Evolutionary conservation across 1,140 invertebrate species (phyloP).

Genomic region (Cydia strobilella): DNA sequence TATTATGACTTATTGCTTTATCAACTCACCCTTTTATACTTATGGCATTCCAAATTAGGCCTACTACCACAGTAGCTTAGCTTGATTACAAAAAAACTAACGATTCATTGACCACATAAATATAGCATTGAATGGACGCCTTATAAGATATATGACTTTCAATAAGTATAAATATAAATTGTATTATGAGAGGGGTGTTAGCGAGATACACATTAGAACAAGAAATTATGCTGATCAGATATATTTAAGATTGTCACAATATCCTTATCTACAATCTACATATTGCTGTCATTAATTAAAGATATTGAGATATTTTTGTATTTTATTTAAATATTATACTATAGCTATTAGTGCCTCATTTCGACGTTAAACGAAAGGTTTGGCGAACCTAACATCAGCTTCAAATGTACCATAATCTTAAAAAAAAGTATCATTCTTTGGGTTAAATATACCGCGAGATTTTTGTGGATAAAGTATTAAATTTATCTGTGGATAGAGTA

Average conservation of each 20-base stretch:
- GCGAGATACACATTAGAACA: not conserved
- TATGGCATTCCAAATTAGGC: conserved; percentile 42
- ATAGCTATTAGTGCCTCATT: no score
- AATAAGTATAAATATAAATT: not conserved
- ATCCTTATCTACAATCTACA: not conserved
- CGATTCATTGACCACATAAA: conserved; percentile 17
- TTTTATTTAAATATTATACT: no score
- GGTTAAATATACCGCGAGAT: no score
- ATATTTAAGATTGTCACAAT: not conserved
- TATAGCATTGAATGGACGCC: not conserved
- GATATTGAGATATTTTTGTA: no score
- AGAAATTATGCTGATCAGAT: not conserved
- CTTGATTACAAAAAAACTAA: conserved; percentile 30
- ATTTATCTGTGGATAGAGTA: no score
- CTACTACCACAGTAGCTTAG: conserved; percentile 30
- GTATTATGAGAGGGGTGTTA: not conserved
- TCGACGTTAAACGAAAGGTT: no score
- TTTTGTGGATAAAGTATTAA: no score
- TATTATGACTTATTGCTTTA: conserved; percentile 52
- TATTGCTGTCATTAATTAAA: no score
- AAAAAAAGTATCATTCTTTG: no score
- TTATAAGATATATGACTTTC: not conserved
- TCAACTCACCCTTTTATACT: conserved; percentile 45
- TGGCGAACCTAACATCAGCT: no score
- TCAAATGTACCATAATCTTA: no score